These are phyloP conservation scores for Pandemis cinnamomeana DNA, from an alignment of 2,888 invertebrate species.

Conservation along the genomic window DNA sequence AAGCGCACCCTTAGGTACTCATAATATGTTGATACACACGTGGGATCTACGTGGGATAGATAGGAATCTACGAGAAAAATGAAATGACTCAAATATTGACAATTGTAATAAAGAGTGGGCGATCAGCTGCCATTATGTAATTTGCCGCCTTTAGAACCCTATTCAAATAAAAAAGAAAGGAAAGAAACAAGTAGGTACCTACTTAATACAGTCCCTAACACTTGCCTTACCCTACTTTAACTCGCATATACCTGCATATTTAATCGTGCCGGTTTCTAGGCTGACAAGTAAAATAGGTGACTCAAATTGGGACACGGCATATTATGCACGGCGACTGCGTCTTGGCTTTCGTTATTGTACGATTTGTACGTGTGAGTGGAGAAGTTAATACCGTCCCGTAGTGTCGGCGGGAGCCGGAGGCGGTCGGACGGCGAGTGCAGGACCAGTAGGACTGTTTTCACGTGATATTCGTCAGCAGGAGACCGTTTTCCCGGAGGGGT, in stretches of 20 bases:
- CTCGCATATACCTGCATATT: conserved; percentile 3
- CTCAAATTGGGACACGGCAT: conserved; percentile 18
- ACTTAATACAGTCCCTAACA: neutral
- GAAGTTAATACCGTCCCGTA: neutral
- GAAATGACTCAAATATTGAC: too few species aligned
- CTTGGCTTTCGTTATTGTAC: neutral
- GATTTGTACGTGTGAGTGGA: conserved; percentile 6
- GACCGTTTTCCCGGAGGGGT: conserved; percentile 67
- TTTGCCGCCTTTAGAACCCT: too few species aligned
- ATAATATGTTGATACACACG: too few species aligned
- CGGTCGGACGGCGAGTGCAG: conserved; percentile 31
- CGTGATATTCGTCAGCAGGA: conserved; percentile 68
- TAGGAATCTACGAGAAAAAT: too few species aligned
- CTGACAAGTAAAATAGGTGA: conserved; percentile 21
- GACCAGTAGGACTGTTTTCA: conserved; percentile 58
- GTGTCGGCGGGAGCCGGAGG: conserved; percentile 3
- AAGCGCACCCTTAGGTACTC: too few species aligned
- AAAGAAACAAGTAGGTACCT: too few species aligned
- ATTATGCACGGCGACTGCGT: conserved; percentile 15
- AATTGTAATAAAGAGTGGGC: too few species aligned
- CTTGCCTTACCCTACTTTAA: neutral
- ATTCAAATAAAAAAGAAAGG: neutral
- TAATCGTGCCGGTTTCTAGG: conserved; percentile 13
- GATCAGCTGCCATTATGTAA: too few species aligned
- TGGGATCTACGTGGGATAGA: too few species aligned